These are phyloP conservation scores for Podarcis muralis DNA, from an alignment of 2,113 vertebrate species.

Conservation along the genomic window DNA sequence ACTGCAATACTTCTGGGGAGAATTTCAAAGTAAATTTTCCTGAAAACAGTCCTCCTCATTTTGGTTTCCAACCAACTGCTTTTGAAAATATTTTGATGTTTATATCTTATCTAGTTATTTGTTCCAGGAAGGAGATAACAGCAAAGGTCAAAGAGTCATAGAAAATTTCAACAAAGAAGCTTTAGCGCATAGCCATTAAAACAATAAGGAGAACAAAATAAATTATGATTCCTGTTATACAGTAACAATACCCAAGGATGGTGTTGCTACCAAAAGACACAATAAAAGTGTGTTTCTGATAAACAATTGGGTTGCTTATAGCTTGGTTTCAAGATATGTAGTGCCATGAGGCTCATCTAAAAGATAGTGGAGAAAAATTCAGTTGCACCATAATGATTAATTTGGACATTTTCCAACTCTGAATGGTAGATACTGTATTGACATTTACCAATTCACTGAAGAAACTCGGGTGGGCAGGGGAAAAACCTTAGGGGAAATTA, in stretches of 20 bases:
- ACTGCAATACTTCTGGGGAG: no score
- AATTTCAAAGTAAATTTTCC: background rate
- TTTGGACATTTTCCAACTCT: background rate
- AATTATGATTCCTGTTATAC: background rate
- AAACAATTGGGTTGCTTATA: background rate
- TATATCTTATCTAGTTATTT: background rate
- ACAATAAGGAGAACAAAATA: background rate
- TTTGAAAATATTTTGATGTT: background rate
- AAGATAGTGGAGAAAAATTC: background rate
- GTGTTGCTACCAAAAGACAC: background rate
- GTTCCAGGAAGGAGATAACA: background rate
- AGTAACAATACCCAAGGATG: background rate
- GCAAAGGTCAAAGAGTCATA: background rate
- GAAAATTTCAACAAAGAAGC: background rate
- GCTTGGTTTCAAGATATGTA: background rate
- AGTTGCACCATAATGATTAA: background rate
- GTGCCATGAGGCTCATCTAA: background rate
- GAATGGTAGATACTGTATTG: background rate
- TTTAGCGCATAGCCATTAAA: background rate
- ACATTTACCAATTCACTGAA: background rate
- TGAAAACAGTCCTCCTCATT: background rate
- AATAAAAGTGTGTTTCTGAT: background rate
- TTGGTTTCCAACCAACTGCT: background rate
- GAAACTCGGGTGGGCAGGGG: background rate
- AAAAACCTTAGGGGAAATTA: background rate